phyloP scores from a whole-genome alignment of 92 coral and sea anemone genomes.

The Actinostola sp. region DNA sequence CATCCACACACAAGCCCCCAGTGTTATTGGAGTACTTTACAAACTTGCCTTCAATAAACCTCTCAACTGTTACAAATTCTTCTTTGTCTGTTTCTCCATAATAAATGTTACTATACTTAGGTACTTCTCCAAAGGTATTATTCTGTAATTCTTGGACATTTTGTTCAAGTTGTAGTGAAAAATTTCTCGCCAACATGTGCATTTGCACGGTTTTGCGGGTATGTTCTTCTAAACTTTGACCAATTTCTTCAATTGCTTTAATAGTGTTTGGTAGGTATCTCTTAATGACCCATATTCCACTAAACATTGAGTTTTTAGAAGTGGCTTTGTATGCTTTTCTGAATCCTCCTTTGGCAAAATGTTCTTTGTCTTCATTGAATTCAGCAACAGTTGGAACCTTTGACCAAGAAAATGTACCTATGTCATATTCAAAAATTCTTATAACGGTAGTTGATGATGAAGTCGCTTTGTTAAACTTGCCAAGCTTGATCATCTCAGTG shows the following conservation, averaged over 20 bases:
- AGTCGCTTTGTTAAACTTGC: conserved; percentile 6
- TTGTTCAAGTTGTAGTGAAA: conserved; percentile 36
- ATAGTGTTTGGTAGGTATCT: conserved; percentile 41
- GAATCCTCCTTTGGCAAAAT: conserved; percentile 30
- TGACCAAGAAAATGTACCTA: conserved; percentile 13
- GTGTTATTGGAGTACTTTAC: conserved; percentile 23
- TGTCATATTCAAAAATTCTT: conserved; percentile 13
- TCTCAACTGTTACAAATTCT: conserved; percentile 53
- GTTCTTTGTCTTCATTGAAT: conserved; percentile 13
- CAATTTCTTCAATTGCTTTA: conserved; percentile 20
- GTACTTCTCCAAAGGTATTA: neutral
- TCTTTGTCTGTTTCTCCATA: conserved; percentile 40
- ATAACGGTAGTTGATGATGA: conserved; percentile 12
- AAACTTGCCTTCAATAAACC: conserved; percentile 35
- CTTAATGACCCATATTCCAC: conserved; percentile 59
- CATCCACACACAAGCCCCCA: conserved; percentile 14
- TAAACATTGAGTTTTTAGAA: conserved; percentile 1
- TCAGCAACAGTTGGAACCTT: conserved; percentile 28
- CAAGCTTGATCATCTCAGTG: conserved; percentile 27
- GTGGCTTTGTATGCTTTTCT: conserved; percentile 40
- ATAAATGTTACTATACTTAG: conserved; percentile 10
- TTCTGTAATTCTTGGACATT: neutral
- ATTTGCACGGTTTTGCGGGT: conserved; percentile 63
- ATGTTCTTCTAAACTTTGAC: conserved; percentile 45
- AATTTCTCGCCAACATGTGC: conserved; percentile 64